These are phyloP conservation scores for Batillaria attramentaria DNA, from an alignment of 1,140 invertebrate genomes.

Conservation along the genomic window DNA sequence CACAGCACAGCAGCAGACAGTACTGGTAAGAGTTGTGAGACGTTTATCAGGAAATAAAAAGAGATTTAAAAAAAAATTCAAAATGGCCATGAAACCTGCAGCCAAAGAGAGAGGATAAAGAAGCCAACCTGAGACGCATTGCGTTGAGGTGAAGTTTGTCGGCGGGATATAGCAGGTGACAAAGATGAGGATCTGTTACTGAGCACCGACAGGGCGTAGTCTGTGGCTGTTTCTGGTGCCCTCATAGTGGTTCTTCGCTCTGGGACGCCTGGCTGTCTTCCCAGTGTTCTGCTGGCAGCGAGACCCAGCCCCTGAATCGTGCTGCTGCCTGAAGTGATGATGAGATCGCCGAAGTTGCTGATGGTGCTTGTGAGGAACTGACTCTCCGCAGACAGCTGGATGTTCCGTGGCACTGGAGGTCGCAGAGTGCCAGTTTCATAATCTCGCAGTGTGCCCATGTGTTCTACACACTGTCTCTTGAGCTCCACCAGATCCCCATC, in stretches of 20 bases:
- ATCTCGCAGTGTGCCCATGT: conserved; percentile 51
- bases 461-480: conserved; percentile 60
- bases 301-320: not conserved
- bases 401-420: conserved; percentile 36
- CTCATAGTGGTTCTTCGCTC: conserved; percentile 21
- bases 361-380: conserved; percentile 56
- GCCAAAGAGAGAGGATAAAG: too few relatives aligned
- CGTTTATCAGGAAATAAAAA: too few relatives aligned
- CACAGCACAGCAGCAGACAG: too few relatives aligned
- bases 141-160: not conserved
- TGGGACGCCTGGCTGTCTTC: not conserved
- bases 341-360: conserved; percentile 59
- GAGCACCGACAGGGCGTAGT: conserved; percentile 31
- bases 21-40: too few relatives aligned
- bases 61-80: too few relatives aligned
- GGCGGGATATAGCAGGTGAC: conserved; percentile 28
- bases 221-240: conserved; percentile 21
- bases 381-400: conserved; percentile 46
- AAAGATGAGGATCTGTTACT: conserved; percentile 24
- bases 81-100: too few relatives aligned
- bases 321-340: conserved; percentile 37
- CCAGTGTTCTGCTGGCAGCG: not conserved
- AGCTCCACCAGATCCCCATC: conserved; percentile 61
- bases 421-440: conserved; percentile 52
- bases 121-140: not conserved